phyloP scores from a whole-genome alignment of 2,888 invertebrate species.

The Anagyrus pseudococci region DNA sequence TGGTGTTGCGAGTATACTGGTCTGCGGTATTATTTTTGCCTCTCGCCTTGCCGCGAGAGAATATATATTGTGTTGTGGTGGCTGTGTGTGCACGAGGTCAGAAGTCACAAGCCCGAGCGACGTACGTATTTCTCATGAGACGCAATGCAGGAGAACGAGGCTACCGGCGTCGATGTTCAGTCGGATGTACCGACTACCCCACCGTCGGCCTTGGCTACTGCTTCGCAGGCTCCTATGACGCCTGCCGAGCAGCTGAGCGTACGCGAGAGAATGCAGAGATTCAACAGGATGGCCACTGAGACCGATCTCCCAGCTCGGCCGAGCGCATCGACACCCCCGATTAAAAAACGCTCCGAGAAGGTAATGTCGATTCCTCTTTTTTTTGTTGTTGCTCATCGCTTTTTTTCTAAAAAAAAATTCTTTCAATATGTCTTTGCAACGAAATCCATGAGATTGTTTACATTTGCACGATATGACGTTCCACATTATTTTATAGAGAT shows the following conservation, averaged over 20 bases:
- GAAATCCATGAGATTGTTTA: too few relatives aligned
- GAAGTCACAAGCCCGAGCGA: not conserved
- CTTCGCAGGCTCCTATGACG: conserved; percentile 44
- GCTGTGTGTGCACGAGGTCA: not conserved
- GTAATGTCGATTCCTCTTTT: conserved; percentile 59
- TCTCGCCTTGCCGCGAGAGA: too few relatives aligned
- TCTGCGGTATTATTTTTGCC: too few relatives aligned
- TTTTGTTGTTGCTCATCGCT: conserved; percentile 2
- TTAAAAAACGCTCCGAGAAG: conserved; percentile 69
- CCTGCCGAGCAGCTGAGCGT: conserved; percentile 76
- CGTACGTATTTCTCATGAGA: too few relatives aligned
- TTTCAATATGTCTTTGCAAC: too few relatives aligned
- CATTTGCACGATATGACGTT: too few relatives aligned
- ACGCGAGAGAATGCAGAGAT: conserved; percentile 90
- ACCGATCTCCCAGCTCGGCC: conserved; percentile 62
- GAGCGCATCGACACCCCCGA: conserved; percentile 49
- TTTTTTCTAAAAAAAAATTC: too few relatives aligned
- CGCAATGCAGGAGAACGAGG: conserved; percentile 56
- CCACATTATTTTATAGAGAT: too few relatives aligned
- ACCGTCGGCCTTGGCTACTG: not conserved
- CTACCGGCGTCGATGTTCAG: too few relatives aligned
- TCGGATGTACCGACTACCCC: conserved; percentile 12
- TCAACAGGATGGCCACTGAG: conserved; percentile 90
- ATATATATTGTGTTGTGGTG: not conserved
- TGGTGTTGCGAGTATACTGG: too few relatives aligned